Conservation (phyloP, 2,113 vertebrate species). For the Theropithecus gelada region DNA sequence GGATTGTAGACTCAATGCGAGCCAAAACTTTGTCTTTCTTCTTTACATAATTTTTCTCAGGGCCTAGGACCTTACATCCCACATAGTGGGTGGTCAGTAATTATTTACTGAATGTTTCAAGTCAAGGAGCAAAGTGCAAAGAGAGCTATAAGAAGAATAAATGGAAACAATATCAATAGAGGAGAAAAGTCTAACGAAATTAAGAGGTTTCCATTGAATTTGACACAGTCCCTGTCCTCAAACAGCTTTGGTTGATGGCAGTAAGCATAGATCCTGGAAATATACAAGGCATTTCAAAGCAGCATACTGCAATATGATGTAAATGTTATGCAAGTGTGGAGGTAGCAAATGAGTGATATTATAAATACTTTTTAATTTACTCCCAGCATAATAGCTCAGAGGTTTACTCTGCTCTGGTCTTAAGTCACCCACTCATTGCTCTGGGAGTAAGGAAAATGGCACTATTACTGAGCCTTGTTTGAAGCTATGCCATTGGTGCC, state of each 20-base stretch:
- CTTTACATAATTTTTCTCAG: not conserved
- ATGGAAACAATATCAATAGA: not conserved
- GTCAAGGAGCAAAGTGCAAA: not conserved
- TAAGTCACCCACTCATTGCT: slow-evolving; percentile 16
- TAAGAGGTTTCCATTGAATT: not conserved
- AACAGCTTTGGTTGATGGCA: slow-evolving; percentile 4
- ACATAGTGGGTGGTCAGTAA: not conserved
- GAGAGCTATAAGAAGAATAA: not conserved
- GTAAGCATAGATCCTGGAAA: slow-evolving; percentile 9
- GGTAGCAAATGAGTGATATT: slow-evolving; percentile 6
- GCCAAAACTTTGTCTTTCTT: not conserved
- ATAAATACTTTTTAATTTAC: slow-evolving; percentile 56
- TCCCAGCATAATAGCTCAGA: slow-evolving; percentile 36
- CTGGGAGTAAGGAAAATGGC: not conserved
- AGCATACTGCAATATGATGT: not conserved
- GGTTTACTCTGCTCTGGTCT: slow-evolving; percentile 30
- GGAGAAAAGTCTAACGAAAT: not conserved
- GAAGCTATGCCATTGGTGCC: not conserved
- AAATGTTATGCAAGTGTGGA: not conserved
- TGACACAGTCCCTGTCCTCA: not conserved
- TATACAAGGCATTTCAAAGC: not conserved
- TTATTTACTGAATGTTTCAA: not conserved
- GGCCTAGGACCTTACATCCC: not conserved
- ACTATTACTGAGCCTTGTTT: not conserved
- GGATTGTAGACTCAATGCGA: not conserved